Evolutionary conservation across 64 coral and sea anemone genomes (phyloP), one percentile per base, ranked within the genome.

Genomic region (Cladopsammia gracilis): DNA sequence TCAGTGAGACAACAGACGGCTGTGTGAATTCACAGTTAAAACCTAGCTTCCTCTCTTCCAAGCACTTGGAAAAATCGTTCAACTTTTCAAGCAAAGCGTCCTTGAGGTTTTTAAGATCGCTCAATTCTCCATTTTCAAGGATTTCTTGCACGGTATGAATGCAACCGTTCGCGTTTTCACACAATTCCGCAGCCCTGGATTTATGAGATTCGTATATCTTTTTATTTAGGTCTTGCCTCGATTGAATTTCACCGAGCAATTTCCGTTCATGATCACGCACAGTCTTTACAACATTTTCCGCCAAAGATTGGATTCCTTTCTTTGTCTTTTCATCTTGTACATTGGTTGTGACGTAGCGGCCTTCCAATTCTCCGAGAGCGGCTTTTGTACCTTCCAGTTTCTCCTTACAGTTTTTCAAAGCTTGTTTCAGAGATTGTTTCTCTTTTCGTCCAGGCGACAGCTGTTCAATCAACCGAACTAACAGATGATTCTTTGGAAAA

Each of bases 401-500:
- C 43, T 48, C 43, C 15, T 76, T 89, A 6, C 58, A 76, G 19
- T 64, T 66, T 47, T 94, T 88, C 16, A 94, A 44, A 57, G 92
- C 92, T 50, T 94, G 76, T 83, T 94, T 94, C 45, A 94, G 82
- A 10, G 52, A 92, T 47, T 80, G 61, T 22, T 90, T 93, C 69
- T 93, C 95, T 74, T 73, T 93, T 90, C 95, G 77, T 79, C 95
- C 95, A 14, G 95, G 95, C 6, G 73, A 61, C n/a, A n/a, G n/a
- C 16, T 84, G 59, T 25, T 96, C 95, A 8, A 93, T 93, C 79
- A 96, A 87, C 7, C 91, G 89, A 53, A 93, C 91, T 16, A 96
- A 56, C 2, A 96, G 59, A 79, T 93, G 87, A 25, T 96, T 96
- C 10, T 92, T 96, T 14, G 95, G 95, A 49, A 96, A 85, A 42